phyloP scores from a whole-genome alignment of 2,888 invertebrate genomes.

The Rhogogaster chlorosoma region DNA sequence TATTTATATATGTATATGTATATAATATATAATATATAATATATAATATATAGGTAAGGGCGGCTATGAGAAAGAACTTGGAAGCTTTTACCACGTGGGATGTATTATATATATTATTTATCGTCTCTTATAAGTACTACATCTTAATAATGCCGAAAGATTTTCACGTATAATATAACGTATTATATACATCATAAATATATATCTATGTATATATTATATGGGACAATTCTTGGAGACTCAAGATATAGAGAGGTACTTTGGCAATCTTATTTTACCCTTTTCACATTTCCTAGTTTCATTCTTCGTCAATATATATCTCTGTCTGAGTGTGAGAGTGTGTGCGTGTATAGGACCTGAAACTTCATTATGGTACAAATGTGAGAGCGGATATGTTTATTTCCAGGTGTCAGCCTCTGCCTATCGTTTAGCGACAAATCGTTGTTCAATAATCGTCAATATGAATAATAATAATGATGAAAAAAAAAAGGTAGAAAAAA shows the following conservation, averaged over 20 bases:
- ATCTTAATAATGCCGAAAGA: background rate
- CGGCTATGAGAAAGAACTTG: background rate
- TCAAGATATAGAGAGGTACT: background rate
- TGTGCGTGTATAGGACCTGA: background rate
- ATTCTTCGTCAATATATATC: background rate
- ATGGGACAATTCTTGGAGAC: background rate
- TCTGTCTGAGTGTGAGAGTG: background rate
- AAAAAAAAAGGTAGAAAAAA: background rate
- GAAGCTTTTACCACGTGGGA: background rate
- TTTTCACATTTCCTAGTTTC: conserved; percentile 7
- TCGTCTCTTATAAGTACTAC: background rate
- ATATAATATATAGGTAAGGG: background rate
- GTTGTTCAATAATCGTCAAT: background rate
- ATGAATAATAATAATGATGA: too few relatives aligned
- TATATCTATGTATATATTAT: background rate
- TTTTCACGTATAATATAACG: background rate
- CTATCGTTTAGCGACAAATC: background rate
- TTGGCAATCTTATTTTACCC: conserved; percentile 7
- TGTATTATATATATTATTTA: background rate
- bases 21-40: background rate
- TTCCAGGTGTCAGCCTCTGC: background rate
- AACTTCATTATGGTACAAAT: conserved; percentile 16
- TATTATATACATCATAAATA: background rate
- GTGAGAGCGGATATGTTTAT: conserved; percentile 9
- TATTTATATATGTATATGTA: background rate